phyloP scores from a whole-genome alignment of 2,888 invertebrate genomes.

The Spodoptera exigua region DNA sequence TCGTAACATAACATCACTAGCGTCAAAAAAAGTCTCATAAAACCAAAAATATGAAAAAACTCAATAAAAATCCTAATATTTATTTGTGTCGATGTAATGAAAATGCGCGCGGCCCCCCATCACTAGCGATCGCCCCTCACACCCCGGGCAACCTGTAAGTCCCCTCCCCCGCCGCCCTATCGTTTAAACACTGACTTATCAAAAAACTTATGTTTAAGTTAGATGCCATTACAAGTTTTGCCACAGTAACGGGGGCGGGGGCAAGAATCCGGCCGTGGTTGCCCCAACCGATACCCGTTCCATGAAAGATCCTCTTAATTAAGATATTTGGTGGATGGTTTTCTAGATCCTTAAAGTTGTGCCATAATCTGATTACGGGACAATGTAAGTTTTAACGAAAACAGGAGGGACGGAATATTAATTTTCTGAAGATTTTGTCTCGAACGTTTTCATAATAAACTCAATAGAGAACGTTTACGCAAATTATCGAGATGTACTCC shows the following conservation, averaged over 20 bases:
- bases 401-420: slow-evolving; percentile 57
- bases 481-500: slow-evolving; percentile 31
- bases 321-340: slow-evolving; percentile 59
- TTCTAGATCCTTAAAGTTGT: slow-evolving; percentile 62
- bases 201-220: slow-evolving; percentile 88
- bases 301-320: slow-evolving; percentile 58
- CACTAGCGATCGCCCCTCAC: slow-evolving; percentile 76
- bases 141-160: slow-evolving; percentile 84
- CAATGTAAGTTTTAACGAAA: slow-evolving; percentile 61
- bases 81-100: slow-evolving; percentile 54
- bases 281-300: slow-evolving; percentile 51
- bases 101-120: slow-evolving; percentile 52
- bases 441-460: slow-evolving; percentile 35
- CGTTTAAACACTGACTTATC: slow-evolving; percentile 89
- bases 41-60: not conserved
- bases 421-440: slow-evolving; percentile 55
- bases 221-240: slow-evolving; percentile 81
- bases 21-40: not conserved
- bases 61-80: slow-evolving; percentile 4
- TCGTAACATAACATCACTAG: slow-evolving; percentile 1
- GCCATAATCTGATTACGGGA: slow-evolving; percentile 63
- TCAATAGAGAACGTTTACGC: slow-evolving; percentile 35
- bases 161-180: slow-evolving; percentile 79
- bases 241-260: slow-evolving; percentile 65
- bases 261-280: slow-evolving; percentile 54